phyloP scores from a whole-genome alignment of 2,113 vertebrate species.

The Triplophysa tibetana region DNA sequence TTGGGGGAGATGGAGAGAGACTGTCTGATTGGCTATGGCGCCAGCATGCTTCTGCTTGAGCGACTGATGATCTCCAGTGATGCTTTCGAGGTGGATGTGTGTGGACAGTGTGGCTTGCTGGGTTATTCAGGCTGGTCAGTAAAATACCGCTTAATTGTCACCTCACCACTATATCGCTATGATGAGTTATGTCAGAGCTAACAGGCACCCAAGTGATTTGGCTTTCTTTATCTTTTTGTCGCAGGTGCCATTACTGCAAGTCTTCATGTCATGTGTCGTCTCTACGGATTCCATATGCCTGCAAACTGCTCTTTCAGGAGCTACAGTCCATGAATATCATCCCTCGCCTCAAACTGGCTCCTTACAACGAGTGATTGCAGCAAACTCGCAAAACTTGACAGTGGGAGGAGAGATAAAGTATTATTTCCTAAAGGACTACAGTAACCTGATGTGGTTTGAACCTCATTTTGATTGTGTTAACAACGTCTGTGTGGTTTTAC shows the following conservation, averaged over 20 bases:
- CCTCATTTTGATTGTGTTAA: background rate
- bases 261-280: constrained; percentile 95
- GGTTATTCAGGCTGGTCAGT: constrained; percentile 96
- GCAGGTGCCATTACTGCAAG: constrained; percentile 98
- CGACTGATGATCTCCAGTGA: constrained; percentile 99
- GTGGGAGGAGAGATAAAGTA: background rate
- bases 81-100: constrained; percentile 97
- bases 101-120: constrained; percentile 92
- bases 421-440: background rate
- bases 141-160: background rate
- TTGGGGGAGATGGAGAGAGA: constrained; percentile 98
- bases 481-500: background rate
- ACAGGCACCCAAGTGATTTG: too few relatives aligned
- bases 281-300: constrained; percentile 94
- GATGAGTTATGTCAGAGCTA: too few relatives aligned
- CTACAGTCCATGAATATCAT: constrained; percentile 99
- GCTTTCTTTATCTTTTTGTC: constrained; percentile 42
- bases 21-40: constrained; percentile 97
- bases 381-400: background rate
- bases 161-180: background rate
- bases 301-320: constrained; percentile 98
- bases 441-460: background rate
- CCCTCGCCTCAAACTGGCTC: constrained; percentile 90
- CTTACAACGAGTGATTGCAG: constrained; percentile 87
- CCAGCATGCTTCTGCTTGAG: constrained; percentile 95